Evolutionary conservation across 37 sponge, comb jelly and placozoan genomes (phyloP), one percentile per base, ranked within the genome.

Genomic region (Geodia barretti): DNA sequence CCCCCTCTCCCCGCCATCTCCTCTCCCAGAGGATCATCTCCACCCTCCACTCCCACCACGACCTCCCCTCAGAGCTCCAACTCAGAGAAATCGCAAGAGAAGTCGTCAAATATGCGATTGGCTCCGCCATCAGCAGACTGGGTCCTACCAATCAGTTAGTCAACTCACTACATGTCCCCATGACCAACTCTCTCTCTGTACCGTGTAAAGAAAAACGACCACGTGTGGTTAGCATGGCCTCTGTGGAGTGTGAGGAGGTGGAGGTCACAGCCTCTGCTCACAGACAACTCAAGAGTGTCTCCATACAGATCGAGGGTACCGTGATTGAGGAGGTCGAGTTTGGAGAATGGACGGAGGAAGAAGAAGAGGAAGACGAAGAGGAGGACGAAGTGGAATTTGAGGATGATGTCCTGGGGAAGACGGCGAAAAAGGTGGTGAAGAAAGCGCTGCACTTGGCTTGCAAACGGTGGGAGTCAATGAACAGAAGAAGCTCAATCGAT

Each of bases 351-450:
- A n/a, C n/a, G n/a, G 54, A 47, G 69, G 35, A 68, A 33, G 69
- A 68, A 35, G 1, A 4, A 2, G 1, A 26, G 4, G 79, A 66
- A 7, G 69, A 38, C 0, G 68, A 86, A 35, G 75, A 61, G 20
- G 80, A 87, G 60, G 19, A 64, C 62, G 62, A 77, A 21, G 17
- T 21, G 62, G 64, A 62, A 11, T 24, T 31, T 14, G 75, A 20
- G 75, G 75, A 39, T 8, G 60, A 34, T n/a, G 70, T 0, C 1
- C 38, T 76, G 25, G 29, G 74, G 39, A 47, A 8, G 23, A 64
- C 62, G 25, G 88, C 88, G 5, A 82, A 76, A 65, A 82, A 77
- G 72, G 28, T 88, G 1, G 88, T 88, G 0, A 68, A 40, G 36
- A 88, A 88, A 36, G 78, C 62, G 3, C 23, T 88, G 9, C 83